These are phyloP conservation scores for Saccostrea echinata DNA, from an alignment of 1,140 invertebrate species.

Conservation along the genomic window DNA sequence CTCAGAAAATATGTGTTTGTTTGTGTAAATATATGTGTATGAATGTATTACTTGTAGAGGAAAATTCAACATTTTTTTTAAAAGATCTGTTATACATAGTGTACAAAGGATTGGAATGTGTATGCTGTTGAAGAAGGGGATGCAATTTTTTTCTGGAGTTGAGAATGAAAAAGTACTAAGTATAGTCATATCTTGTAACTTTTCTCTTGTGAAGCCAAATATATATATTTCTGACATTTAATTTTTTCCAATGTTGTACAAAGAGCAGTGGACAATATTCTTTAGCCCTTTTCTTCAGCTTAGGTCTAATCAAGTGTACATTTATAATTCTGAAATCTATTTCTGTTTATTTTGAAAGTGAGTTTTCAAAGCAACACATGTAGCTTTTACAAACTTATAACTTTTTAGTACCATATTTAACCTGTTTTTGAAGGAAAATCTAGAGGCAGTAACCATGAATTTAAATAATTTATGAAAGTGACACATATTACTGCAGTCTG, in stretches of 20 bases:
- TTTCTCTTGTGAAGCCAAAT: constrained; percentile 25
- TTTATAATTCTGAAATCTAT: not conserved
- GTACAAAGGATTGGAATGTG: not conserved
- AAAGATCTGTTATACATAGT: constrained; percentile 32
- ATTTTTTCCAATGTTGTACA: not conserved
- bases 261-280: constrained; percentile 9
- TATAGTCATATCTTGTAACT: constrained; percentile 7
- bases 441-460: not conserved
- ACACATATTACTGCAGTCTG: not conserved
- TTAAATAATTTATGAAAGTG: not conserved
- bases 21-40: constrained; percentile 50
- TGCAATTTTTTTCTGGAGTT: constrained; percentile 6
- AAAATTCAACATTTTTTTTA: constrained; percentile 10
- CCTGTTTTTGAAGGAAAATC: not conserved
- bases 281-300: not conserved
- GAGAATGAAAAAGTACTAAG: not conserved
- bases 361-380: not conserved
- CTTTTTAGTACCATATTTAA: not conserved
- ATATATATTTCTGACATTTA: not conserved
- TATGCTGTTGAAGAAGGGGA: constrained; percentile 12
- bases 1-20: constrained; percentile 25
- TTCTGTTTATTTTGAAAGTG: not conserved
- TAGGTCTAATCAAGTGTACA: not conserved
- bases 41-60: constrained; percentile 15
- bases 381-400: not conserved